Conservation (phyloP, 2,113 vertebrate genomes). For the Xiphophorus couchianus region DNA sequence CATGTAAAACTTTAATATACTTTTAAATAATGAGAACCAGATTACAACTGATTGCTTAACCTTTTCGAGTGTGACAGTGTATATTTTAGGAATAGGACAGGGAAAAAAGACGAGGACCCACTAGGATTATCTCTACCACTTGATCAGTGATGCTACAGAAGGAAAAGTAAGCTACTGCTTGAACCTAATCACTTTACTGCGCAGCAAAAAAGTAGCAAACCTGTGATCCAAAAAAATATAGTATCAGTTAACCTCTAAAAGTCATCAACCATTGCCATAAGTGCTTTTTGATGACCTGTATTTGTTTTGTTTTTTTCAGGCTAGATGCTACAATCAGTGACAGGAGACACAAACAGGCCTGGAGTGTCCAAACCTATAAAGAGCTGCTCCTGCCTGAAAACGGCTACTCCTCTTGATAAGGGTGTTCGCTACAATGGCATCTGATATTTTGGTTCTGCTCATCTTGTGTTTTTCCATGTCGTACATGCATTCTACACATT, state of each 20-base stretch:
- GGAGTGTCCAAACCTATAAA: background rate
- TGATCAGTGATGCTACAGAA: background rate
- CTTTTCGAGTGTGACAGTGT: too few species aligned
- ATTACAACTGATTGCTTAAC: too few species aligned
- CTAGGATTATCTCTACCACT: background rate
- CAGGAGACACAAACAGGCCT: background rate
- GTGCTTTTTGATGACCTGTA: background rate
- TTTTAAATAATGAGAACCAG: too few species aligned
- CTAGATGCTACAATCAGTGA: background rate
- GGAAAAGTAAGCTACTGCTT: background rate
- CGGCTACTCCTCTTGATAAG: background rate
- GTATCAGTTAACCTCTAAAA: background rate
- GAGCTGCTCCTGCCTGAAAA: background rate
- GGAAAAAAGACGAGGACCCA: too few species aligned
- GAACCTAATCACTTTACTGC: background rate
- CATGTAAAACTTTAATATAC: too few species aligned
- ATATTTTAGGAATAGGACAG: too few species aligned
- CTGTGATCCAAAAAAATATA: background rate
- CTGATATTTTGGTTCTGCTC: background rate
- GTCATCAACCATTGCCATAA: background rate
- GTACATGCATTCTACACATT: background rate
- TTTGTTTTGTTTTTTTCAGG: background rate
- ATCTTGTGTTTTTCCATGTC: background rate
- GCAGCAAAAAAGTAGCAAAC: background rate
- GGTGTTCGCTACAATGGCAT: background rate